A percentile compares a stretch with the other conserved stretches of the same genome.
These are phyloP conservation scores for Cryptotis parvus DNA, from an alignment of 2,113 vertebrate species.

Conservation along the genomic window DNA sequence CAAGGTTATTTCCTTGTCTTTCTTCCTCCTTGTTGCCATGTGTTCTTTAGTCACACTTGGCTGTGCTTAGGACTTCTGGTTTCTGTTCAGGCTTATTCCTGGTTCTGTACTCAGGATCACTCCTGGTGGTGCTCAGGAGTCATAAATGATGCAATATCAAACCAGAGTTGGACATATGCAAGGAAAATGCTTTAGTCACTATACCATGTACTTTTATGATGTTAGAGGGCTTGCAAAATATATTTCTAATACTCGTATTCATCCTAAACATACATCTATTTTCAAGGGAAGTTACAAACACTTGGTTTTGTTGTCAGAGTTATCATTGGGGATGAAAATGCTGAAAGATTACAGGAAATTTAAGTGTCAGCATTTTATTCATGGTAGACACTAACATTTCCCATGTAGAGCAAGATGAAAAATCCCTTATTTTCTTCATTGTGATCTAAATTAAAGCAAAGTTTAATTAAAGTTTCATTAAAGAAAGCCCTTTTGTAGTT, in stretches of 20 bases:
- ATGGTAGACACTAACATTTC: conserved; percentile 17
- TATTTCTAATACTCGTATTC: not conserved
- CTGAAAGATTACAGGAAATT: conserved; percentile 17
- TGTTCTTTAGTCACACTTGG: too few species aligned
- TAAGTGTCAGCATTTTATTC: conserved; percentile 55
- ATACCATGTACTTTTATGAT: too few species aligned
- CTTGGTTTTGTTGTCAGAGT: conserved; percentile 54
- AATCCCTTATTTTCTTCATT: conserved; percentile 74
- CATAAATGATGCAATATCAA: too few species aligned
- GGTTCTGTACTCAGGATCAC: too few species aligned
- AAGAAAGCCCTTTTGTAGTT: conserved; percentile 65
- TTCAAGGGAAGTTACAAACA: conserved; percentile 26
- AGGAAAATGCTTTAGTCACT: too few species aligned
- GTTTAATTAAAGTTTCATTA: conserved; percentile 84
- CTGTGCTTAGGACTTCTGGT: too few species aligned
- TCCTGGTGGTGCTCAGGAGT: too few species aligned
- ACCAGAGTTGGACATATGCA: too few species aligned
- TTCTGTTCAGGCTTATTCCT: too few species aligned
- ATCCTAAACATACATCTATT: conserved; percentile 12
- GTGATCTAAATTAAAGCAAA: conserved; percentile 71
- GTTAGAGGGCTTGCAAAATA: not conserved
- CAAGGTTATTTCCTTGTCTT: conserved; percentile 44
- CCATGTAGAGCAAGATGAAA: conserved; percentile 71
- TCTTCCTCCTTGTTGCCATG: not conserved
- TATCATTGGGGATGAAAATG: not conserved